Evolutionary conservation across 2,113 vertebrate genomes (phyloP).

Genomic region (Dendrocopos noguchii): DNA sequence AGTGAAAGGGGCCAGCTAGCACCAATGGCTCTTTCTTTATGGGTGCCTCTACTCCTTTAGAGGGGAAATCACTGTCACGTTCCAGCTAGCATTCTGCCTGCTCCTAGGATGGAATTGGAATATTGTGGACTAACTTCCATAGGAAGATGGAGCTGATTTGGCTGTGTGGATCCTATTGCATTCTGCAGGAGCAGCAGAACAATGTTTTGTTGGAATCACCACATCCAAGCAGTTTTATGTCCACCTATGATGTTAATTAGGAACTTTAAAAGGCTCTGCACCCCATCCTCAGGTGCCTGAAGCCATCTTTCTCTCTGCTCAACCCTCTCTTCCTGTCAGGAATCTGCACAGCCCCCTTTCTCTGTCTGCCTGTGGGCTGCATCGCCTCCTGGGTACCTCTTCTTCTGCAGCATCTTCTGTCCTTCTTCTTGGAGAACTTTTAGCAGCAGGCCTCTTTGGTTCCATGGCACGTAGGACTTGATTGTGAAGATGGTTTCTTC

Average conservation of each 20-base stretch:
- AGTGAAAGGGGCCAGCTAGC: background rate
- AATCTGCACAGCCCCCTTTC: background rate
- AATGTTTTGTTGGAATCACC: background rate
- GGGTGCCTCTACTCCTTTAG: background rate
- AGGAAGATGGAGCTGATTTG: background rate
- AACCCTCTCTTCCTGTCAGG: constrained; percentile 65
- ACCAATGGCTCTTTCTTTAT: background rate
- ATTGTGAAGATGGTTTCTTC: constrained; percentile 85
- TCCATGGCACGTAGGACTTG: constrained; percentile 92
- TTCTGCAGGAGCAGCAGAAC: background rate
- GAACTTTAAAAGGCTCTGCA: background rate
- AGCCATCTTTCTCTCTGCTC: background rate
- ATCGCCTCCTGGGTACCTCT: background rate
- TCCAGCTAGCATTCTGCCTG: background rate
- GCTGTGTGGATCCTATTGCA: background rate
- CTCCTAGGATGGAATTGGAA: background rate
- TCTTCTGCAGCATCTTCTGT: constrained; percentile 84
- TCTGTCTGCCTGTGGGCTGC: background rate
- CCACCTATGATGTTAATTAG: background rate
- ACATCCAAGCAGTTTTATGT: background rate
- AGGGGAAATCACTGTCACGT: background rate
- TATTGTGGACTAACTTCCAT: background rate
- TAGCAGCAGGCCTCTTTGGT: constrained; percentile 88
- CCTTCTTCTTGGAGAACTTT: constrained; percentile 91
- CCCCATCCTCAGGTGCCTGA: background rate